phyloP scores from a whole-genome alignment of 2,797 vertebrate species.

The Centropyge bicolor region DNA sequence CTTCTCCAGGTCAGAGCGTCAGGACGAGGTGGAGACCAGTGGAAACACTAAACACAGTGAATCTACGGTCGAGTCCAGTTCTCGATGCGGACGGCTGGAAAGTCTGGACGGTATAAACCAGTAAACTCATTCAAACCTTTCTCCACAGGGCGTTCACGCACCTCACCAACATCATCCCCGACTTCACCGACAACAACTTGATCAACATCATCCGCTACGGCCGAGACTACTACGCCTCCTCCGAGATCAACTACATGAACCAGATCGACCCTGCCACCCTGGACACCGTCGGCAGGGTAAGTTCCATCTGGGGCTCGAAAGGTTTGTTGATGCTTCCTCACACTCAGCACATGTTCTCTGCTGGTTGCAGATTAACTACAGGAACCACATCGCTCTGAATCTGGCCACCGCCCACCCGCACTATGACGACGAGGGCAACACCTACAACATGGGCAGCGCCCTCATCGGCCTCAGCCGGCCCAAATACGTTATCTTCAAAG shows the following conservation, averaged over 20 bases:
- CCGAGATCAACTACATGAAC: constrained; percentile 94
- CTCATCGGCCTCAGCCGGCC: constrained; percentile 90
- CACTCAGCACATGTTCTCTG: not conserved
- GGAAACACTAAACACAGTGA: too few relatives aligned
- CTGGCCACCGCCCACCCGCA: constrained; percentile 94
- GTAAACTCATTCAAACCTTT: not conserved
- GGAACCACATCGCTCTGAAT: constrained; percentile 90
- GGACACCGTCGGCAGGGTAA: constrained; percentile 91
- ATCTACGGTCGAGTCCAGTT: too few relatives aligned
- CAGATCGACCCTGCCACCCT: constrained; percentile 90
- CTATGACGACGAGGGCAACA: constrained; percentile 91
- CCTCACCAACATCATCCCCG: constrained; percentile 89
- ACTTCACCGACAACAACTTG: constrained; percentile 98
- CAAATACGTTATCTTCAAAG: constrained; percentile 93
- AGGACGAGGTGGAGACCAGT: not conserved
- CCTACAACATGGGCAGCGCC: constrained; percentile 95
- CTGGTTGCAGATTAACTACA: constrained; percentile 90
- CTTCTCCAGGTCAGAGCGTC: constrained; percentile 88
- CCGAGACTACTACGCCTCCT: constrained; percentile 91
- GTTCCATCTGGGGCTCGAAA: not conserved
- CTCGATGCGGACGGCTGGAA: too few relatives aligned
- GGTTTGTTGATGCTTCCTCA: not conserved
- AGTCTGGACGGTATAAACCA: too few relatives aligned
- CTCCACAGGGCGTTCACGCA: constrained; percentile 89
- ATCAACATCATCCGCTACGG: constrained; percentile 95